Evolutionary conservation across 2,113 vertebrate genomes (phyloP), one percentile per base, ranked within the genome.

Genomic region (Gymnorhina tibicen): DNA sequence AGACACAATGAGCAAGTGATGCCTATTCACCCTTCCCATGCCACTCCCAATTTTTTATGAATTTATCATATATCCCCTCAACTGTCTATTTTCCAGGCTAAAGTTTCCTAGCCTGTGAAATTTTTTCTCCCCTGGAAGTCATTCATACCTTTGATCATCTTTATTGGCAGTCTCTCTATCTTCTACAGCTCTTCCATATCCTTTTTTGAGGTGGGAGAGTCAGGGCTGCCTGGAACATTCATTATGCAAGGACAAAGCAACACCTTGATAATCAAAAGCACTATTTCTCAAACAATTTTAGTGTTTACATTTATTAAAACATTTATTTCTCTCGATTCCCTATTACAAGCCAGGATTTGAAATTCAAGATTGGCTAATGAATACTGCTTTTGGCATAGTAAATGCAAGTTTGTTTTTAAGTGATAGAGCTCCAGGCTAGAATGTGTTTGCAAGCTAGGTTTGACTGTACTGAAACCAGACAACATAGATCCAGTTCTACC

Each of bases 391-490:
- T 94, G 69, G 49, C 77, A 64, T 76, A 69, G 41, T 53, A 93
- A 91, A 91, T 92, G 78, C 41, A 58, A 60, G 90, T 76, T 82
- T 86, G 68, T 74, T 95, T 96, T 95, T 53, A 89, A 93, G 62
- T 66, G 76, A 39, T 55, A 53, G n/a, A 82, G 62, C 96, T 96
- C 53, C 77, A 89, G 96, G 91, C 91, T 82, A 85, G 70, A 53
- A 58, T 84, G 49, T 23, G n/a, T 68, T 96, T 97, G 86, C 46
- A 75, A 88, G 73, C 21, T 91, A 33, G 52, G 30, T 85, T 96
- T 93, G 69, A 5, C 85, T 92, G 24, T 82, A 52, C 92, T 95
- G 91, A 93, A 95, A 95, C 88, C 86, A 97, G 92, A 94, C 93
- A 92, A 46, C 35, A n/a, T 8, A 92, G 80, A 95, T 91, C 81